Conservation (phyloP, 1,140 invertebrate genomes). For the Zaprionus tsacasi region DNA sequence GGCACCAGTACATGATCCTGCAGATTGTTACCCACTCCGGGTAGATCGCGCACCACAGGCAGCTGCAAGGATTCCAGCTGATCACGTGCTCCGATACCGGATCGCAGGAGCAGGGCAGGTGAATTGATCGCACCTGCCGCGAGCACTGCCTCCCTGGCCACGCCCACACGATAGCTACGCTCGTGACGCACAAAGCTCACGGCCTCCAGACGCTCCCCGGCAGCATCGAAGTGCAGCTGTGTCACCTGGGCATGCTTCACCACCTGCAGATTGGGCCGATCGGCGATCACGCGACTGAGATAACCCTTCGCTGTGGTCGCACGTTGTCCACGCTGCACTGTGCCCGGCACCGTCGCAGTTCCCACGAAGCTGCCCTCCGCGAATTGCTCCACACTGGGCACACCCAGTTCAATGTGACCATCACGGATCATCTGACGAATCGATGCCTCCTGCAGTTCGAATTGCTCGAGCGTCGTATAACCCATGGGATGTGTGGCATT, state of each 20-base stretch:
- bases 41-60: slow-evolving; percentile 83
- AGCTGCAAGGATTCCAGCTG: slow-evolving; percentile 85
- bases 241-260: slow-evolving; percentile 87
- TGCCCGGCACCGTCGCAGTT: slow-evolving; percentile 85
- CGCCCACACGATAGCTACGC: slow-evolving; percentile 62
- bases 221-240: slow-evolving; percentile 86
- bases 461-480: slow-evolving; percentile 48
- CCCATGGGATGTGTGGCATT: slow-evolving; percentile 79
- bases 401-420: slow-evolving; percentile 48
- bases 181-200: slow-evolving; percentile 79
- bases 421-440: slow-evolving; percentile 52
- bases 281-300: slow-evolving; percentile 56
- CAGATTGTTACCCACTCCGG: slow-evolving; percentile 87
- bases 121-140: slow-evolving; percentile 86
- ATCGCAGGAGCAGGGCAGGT: slow-evolving; percentile 85
- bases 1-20: slow-evolving; percentile 85
- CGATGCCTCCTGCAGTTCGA: slow-evolving; percentile 73
- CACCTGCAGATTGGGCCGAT: slow-evolving; percentile 88
- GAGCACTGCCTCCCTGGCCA: slow-evolving; percentile 86
- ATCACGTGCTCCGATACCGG: slow-evolving; percentile 85
- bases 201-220: slow-evolving; percentile 40
- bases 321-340: slow-evolving; percentile 86
- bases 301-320: slow-evolving; percentile 85
- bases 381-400: slow-evolving; percentile 43
- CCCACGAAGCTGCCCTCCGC: slow-evolving; percentile 85